A percentile compares a stretch with the other conserved stretches of the same genome.
phyloP scores from a whole-genome alignment of 2,888 invertebrate species.

The Tipula lateralis region DNA sequence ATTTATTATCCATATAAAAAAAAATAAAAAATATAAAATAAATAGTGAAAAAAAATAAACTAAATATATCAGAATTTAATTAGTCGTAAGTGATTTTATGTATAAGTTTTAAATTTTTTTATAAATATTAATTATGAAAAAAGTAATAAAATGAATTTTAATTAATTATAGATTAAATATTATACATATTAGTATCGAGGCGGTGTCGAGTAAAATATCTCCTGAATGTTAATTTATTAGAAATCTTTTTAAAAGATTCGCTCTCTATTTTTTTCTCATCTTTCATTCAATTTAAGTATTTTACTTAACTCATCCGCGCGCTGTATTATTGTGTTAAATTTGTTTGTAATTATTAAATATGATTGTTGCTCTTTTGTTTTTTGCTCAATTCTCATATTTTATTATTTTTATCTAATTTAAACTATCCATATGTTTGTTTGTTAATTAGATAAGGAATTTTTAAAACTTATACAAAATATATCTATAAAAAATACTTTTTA shows the following conservation, averaged over 20 bases:
- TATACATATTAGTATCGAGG: neutral
- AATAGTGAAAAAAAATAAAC: neutral
- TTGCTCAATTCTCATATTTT: neutral
- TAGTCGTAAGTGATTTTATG: neutral
- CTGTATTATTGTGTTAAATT: neutral
- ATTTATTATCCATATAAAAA: conserved; percentile 56
- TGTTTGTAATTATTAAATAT: neutral
- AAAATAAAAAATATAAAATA: conserved; percentile 39
- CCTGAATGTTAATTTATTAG: neutral
- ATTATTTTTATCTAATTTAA: neutral
- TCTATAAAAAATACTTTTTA: neutral
- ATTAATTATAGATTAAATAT: neutral
- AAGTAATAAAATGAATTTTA: neutral
- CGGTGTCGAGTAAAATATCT: neutral
- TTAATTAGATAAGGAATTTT: neutral
- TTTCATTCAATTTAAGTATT: neutral
- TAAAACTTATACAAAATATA: conserved; percentile 4
- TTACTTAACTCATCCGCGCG: neutral
- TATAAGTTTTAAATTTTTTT: conserved; percentile 20
- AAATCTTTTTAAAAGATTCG: neutral
- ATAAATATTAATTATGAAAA: conserved; percentile 1
- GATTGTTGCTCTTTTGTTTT: neutral
- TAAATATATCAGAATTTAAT: conserved; percentile 19
- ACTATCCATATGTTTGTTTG: neutral
- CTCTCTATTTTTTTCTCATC: neutral